Percentiles rank a stretch among this genome's conserved stretches.
Conservation (phyloP, 2,113 vertebrate species). For the Thalassarche chlororhynchos region DNA sequence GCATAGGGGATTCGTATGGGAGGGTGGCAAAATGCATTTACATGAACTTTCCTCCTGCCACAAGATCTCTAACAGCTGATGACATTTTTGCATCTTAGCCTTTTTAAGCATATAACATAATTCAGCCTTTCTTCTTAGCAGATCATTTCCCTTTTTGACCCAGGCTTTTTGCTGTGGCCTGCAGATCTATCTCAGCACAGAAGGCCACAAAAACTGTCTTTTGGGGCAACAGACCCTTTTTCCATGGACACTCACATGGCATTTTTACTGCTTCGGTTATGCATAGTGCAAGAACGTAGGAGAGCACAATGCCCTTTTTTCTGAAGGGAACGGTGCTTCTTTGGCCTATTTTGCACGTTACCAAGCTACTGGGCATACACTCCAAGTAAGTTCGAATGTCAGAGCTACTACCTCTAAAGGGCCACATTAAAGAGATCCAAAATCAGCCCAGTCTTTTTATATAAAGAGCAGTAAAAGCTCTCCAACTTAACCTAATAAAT, state of each 20-base stretch:
- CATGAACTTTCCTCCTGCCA: background rate
- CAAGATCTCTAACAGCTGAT: background rate
- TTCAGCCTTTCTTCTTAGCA: background rate
- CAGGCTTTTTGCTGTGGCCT: background rate
- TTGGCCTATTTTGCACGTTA: slow-evolving; percentile 21
- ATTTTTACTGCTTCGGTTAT: background rate
- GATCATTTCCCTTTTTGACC: background rate
- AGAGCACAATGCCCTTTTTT: background rate
- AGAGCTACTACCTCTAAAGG: slow-evolving; percentile 34
- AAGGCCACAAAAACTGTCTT: background rate
- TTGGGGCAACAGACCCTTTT: background rate
- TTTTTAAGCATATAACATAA: background rate
- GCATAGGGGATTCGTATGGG: background rate
- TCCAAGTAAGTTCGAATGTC: slow-evolving; percentile 30
- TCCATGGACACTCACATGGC: background rate
- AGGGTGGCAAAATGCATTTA: background rate
- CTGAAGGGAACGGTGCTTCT: background rate
- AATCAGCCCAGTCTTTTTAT: slow-evolving; percentile 44
- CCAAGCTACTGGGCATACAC: background rate
- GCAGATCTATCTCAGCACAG: background rate
- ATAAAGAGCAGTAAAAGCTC: slow-evolving; percentile 48
- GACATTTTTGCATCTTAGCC: background rate
- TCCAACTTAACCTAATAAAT: slow-evolving; percentile 55
- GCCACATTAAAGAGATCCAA: slow-evolving; percentile 49
- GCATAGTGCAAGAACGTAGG: background rate